A percentile compares a stretch with the other conserved stretches of the same genome.
phyloP scores from a whole-genome alignment of 2,113 vertebrate genomes.

The Clarias batrachus region DNA sequence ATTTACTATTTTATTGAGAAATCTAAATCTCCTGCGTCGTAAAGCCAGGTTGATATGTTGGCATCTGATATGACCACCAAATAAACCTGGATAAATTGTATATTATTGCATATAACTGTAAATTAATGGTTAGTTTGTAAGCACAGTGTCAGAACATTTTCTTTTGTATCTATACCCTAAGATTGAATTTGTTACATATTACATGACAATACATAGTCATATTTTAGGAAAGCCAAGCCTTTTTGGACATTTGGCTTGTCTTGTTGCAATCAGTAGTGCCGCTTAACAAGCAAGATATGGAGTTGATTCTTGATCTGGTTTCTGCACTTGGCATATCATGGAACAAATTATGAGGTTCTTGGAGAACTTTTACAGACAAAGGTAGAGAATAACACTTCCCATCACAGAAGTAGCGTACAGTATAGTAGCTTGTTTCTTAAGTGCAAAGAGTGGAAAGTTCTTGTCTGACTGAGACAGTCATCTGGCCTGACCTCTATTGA shows the following conservation, averaged over 20 bases:
- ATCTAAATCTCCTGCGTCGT: not conserved
- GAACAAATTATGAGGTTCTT: not conserved
- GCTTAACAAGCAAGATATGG: not conserved
- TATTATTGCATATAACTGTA: not conserved
- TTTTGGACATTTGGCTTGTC: not conserved
- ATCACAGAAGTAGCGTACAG: not conserved
- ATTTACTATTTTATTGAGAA: not conserved
- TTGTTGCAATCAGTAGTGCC: not conserved
- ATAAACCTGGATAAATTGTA: not conserved
- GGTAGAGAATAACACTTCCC: not conserved
- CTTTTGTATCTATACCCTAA: not conserved
- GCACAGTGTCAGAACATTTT: not conserved
- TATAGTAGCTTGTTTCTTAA: not conserved
- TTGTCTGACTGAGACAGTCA: not conserved
- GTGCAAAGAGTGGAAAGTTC: not conserved
- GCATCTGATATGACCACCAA: not conserved
- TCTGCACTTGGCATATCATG: no score
- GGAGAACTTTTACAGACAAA: not conserved
- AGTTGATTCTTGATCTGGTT: not conserved
- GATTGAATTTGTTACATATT: not conserved
- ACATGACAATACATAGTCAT: not conserved
- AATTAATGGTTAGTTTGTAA: not conserved
- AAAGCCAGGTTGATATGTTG: not conserved
- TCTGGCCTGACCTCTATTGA: not conserved
- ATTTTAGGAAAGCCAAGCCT: not conserved